phyloP scores from a whole-genome alignment of 2,888 invertebrate species.

The Rhamnusium bicolor region DNA sequence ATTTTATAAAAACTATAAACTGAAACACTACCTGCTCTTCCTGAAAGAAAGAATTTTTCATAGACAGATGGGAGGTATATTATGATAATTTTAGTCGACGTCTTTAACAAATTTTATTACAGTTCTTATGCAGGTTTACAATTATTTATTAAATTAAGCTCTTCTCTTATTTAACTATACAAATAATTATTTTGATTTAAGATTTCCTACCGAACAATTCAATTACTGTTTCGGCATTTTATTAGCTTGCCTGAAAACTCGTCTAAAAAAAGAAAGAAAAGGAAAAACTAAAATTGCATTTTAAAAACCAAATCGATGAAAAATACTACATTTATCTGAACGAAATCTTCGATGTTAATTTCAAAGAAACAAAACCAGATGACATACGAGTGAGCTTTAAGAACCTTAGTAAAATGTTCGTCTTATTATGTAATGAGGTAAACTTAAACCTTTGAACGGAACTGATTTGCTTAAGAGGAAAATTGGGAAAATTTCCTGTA shows the following conservation, averaged over 20 bases:
- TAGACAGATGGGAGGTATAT: too few species aligned
- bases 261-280: constrained; percentile 66
- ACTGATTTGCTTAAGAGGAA: too few species aligned
- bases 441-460: too few species aligned
- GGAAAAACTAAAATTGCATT: constrained; percentile 63
- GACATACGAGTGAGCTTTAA: background rate
- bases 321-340: constrained; percentile 72
- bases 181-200: constrained; percentile 51
- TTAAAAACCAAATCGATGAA: constrained; percentile 64
- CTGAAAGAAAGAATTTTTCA: too few species aligned
- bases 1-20: too few species aligned
- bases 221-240: constrained; percentile 69
- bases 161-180: background rate
- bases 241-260: constrained; percentile 66
- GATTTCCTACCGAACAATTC: constrained; percentile 69
- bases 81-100: too few species aligned
- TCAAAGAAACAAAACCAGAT: constrained; percentile 50
- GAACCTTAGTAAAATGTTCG: background rate
- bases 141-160: too few species aligned
- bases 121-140: too few species aligned
- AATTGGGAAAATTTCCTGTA: too few species aligned
- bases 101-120: too few species aligned
- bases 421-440: background rate
- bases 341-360: constrained; percentile 71
- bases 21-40: too few species aligned